Evolutionary conservation across 2,113 vertebrate genomes (phyloP), one percentile per base, ranked within the genome.

Genomic region (Rostratula benghalensis): DNA sequence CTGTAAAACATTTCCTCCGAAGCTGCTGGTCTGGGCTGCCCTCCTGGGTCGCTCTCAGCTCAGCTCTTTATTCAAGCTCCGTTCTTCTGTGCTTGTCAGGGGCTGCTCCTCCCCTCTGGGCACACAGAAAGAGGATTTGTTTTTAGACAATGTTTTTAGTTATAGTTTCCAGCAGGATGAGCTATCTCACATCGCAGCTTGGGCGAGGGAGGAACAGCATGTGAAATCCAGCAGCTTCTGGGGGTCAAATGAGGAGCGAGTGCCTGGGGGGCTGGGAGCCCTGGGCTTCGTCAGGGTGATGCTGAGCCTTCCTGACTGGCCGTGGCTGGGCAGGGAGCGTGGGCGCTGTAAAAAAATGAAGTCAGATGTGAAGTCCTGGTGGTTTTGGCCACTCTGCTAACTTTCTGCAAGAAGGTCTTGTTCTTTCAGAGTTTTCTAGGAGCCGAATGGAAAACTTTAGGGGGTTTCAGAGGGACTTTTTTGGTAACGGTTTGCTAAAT

Each of bases 211-310:
- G 85, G 93, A 95, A 41, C 76, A 87, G 85, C 76, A 60, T 46
- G 90, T 91, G 94, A 91, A 84, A 85, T 25, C 15, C 61, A 82
- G 86, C 92, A 63, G 82, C 92, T 88, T n/a, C 67, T 70, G 70
- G 50, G 50, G 83, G n/a, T 61, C 90, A 91, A 56, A 27, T 6
- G 87, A 93, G 90, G 76, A 95, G 54, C 65, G 31, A 54, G 69
- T 51, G 91, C 86, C 88, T 25, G 69, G 3, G 13, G 71, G 54
- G 67, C 59, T 8, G 12, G 51, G 48, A 95, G 68, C 85, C 84
- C 76, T 64, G 59, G n/a, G n/a, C 28, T 65, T 12, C 10, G 5
- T 57, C 45, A 30, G 77, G 87, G 53, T 1, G 9, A 37, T 60
- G 69, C 48, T 4, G 60, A 80, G 59, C 33, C 35, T 53, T 39